Base-by-base conservation (phyloP, 1,140 invertebrate genomes). In the Solenopsis fugax region DNA sequence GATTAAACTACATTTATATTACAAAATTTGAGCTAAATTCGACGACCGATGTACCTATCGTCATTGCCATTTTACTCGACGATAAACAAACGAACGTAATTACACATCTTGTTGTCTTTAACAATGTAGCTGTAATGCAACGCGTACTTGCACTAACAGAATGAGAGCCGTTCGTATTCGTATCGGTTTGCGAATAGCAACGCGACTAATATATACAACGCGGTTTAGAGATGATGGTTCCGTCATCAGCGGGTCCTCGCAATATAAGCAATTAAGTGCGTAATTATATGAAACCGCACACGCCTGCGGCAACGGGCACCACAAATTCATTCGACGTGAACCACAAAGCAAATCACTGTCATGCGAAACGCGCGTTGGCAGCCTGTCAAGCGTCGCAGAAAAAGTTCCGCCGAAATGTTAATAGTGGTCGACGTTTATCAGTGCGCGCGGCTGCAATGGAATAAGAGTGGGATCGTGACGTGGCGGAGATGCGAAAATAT, bases 331-430 rank as follows among this genome's bases (percentile, higher is more conserved):
- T 93, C 87, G 78, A 81, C 90, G 88, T 64, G 72, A 65, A 91
- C 93, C 93, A 90, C 93, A 94, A 94, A 94, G 92, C 93, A 91
- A 94, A 94, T 94, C 92, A 93, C 89, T 93, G 91, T 93, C 92
- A 89, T 91, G 60, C 60, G 77, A 50, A 60, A 85, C 76, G 58
- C 58, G 77, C 64, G 18, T 60, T 71, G 73, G 64, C 73, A 81
- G 87, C 84, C 76, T 87, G 89, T 90, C 90, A 87, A 67, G 52
- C 64, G 50, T 85, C 89, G 67, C 88, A 34, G 90, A 91, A 69
- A 91, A 91, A 90, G 85, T 84, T 80, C 64, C 54, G 76, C 69
- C 62, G 56, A 58, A 60, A 77, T 77, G 72, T 82, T 87, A 89
- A 90, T 90, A 62, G 80, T 34, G 56, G 10, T 41, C 64, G 85